Base-by-base conservation (phyloP, 2,888 invertebrate species). In the Hydrotaea diabolus region DNA sequence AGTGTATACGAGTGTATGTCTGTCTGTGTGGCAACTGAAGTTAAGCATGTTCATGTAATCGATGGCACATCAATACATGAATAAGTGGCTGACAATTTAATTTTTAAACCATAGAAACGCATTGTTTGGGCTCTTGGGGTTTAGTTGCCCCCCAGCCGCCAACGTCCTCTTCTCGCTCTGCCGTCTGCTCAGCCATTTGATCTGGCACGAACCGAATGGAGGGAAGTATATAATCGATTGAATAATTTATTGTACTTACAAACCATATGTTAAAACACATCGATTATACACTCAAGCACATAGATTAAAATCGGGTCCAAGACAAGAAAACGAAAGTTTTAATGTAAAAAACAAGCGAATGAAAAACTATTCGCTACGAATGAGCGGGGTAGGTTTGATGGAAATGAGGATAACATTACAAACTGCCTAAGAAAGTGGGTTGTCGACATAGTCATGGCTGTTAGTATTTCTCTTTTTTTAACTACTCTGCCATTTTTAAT, bases 21-120 rank as follows among this genome's bases (percentile, higher is more conserved):
- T 43, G 21, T 39, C 21, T 36, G 57, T 4, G 57, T 19, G 36
- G 13, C 26, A 57, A 73, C 26, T 59, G 55, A 74, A 74, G 66
- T 77, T 77, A 77, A 77, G 64, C 39, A 77, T 53, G 57, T 49
- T 57, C 8, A 43, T 46, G 36, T 57, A 43, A 59, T 66, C 55
- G 69, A 74, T 75, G 57, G 57, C 46, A 57, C 69, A 75, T 46
- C 69, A 77, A 73, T 77, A 66, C 46, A 26, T 21, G 49, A 75
- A 80, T 69, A 57, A 77, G 31, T 81, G 66, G 36, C 72, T 77
- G 72, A 72, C 64, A 81, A 72, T 59, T 77, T 59, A 49, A 49
- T 59, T 49, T 66, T 46, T 11, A 26, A 74, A n/a, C 43, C 43
- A 23, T 23, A 59, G 62, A 49, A 36, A 62, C 39, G 36, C 53